Evolutionary conservation across 2,113 vertebrate species (phyloP).

Genomic region (Lonchura striata): DNA sequence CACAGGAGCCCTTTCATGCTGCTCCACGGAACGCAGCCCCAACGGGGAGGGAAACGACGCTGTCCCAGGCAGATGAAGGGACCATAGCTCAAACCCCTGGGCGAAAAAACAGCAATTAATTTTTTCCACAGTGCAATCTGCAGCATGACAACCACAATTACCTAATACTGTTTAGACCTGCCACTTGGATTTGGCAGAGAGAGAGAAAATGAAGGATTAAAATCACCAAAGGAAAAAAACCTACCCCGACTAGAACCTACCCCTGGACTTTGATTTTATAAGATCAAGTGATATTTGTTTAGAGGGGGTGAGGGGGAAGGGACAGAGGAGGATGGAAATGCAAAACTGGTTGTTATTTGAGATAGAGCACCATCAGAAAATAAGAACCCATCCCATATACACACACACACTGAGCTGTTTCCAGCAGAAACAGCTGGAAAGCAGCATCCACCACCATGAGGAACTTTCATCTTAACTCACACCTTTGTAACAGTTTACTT

Average conservation of each 20-base stretch:
- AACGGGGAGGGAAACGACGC: conserved; percentile 35
- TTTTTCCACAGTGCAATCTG: conserved; percentile 60
- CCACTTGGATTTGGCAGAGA: conserved; percentile 32
- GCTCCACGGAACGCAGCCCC: conserved; percentile 34
- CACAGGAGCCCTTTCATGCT: conserved; percentile 66
- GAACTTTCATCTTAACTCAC: conserved; percentile 19
- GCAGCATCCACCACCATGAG: background rate
- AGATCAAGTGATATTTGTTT: conserved; percentile 1
- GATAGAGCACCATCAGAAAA: background rate
- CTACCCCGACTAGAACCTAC: background rate
- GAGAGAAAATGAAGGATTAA: conserved; percentile 64
- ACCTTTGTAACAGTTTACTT: conserved; percentile 38
- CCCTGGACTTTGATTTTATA: background rate
- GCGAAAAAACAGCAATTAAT: conserved; percentile 65
- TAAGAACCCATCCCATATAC: background rate
- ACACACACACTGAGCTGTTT: background rate
- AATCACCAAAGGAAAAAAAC: background rate
- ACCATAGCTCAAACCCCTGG: conserved; percentile 26
- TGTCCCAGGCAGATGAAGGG: conserved; percentile 38
- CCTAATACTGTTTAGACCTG: conserved; percentile 69
- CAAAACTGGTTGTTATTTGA: conserved; percentile 26
- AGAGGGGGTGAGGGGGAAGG: background rate
- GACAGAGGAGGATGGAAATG: background rate
- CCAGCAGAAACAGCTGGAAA: conserved; percentile 22
- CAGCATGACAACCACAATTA: conserved; percentile 66